phyloP scores from a whole-genome alignment of 2,888 invertebrate species.

The Parnassius glacialis region DNA sequence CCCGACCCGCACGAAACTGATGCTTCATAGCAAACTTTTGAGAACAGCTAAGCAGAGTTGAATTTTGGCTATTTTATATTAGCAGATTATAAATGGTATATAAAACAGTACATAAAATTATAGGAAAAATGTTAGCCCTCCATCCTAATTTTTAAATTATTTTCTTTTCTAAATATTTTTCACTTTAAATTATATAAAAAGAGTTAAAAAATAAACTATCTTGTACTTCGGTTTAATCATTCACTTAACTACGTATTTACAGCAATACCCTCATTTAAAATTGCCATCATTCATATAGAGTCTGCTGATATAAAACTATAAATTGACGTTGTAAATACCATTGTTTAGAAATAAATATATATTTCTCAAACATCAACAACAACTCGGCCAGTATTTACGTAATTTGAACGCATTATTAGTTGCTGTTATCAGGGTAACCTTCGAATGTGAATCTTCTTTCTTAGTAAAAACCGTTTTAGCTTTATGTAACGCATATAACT shows the following conservation, averaged over 20 bases:
- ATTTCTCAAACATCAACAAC: conserved; percentile 27
- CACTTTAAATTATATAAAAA: too few species aligned
- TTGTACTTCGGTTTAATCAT: too few species aligned
- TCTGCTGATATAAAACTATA: conserved; percentile 19
- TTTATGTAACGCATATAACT: conserved; percentile 9
- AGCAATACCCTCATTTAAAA: too few species aligned
- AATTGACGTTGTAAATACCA: conserved; percentile 24
- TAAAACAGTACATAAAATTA: background rate
- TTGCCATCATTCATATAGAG: background rate
- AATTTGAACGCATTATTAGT: conserved; percentile 22
- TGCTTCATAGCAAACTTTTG: conserved; percentile 53
- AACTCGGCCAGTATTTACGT: conserved; percentile 24
- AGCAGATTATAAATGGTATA: conserved; percentile 15
- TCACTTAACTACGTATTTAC: too few species aligned
- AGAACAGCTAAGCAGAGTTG: conserved; percentile 8
- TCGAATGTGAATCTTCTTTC: conserved; percentile 12
- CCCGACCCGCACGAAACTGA: conserved; percentile 71
- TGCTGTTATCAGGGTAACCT: conserved; percentile 26
- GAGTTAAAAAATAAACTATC: too few species aligned
- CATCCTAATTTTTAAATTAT: too few species aligned
- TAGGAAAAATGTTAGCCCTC: too few species aligned
- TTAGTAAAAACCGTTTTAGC: conserved; percentile 14
- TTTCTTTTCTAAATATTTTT: too few species aligned
- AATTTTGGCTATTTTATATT: conserved; percentile 15
- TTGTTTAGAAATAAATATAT: conserved; percentile 23